Conservation (phyloP, 2,888 invertebrate species). For the Geotrupes spiniger region DNA sequence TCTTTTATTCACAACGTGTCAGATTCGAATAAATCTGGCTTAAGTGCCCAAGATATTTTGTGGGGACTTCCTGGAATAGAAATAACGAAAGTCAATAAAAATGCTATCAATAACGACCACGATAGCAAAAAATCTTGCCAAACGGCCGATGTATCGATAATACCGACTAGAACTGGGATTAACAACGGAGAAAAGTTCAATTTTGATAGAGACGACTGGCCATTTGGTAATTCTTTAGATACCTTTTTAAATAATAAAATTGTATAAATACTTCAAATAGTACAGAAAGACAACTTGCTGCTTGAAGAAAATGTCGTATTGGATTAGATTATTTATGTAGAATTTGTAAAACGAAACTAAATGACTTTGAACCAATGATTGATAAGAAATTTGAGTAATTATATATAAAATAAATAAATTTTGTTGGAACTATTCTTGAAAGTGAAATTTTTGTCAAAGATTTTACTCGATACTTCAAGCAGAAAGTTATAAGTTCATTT, state of each 20-base stretch:
- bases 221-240: conserved; percentile 40
- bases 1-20: conserved; percentile 7
- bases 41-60: conserved; percentile 48
- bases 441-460: no score
- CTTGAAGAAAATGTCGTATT: no score
- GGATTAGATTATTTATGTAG: no score
- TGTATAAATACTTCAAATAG: no score
- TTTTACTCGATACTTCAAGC: no score
- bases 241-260: no score
- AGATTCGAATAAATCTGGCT: conserved; percentile 16
- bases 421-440: no score
- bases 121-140: conserved; percentile 39
- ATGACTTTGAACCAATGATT: no score
- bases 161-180: conserved; percentile 38
- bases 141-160: conserved; percentile 48
- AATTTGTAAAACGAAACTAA: no score
- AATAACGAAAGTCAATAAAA: conserved; percentile 48
- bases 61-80: conserved; percentile 49
- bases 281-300: no score
- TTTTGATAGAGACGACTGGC: conserved; percentile 46
- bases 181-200: conserved; percentile 39
- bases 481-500: conserved; percentile 8
- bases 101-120: conserved; percentile 32
- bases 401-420: no score
- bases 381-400: no score